These are phyloP conservation scores for Enteromius paludinosus DNA, from an alignment of 2,797 vertebrate genomes.

Conservation along the genomic window DNA sequence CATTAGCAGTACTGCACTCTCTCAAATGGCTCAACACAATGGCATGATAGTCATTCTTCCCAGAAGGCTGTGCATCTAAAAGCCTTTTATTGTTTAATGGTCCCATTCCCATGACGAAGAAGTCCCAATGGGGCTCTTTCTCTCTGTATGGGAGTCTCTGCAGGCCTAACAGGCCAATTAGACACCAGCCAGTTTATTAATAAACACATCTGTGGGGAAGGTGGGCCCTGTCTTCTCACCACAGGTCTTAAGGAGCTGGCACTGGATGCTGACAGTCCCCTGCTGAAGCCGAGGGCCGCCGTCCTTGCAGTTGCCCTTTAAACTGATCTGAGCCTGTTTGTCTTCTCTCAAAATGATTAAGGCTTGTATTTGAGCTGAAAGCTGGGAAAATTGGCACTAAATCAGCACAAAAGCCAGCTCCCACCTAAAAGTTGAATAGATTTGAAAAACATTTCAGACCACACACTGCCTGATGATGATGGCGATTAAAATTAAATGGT, in stretches of 20 bases:
- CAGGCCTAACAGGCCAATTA: slow-evolving; percentile 66
- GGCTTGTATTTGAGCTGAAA: slow-evolving; percentile 48
- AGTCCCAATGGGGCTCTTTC: slow-evolving; percentile 54
- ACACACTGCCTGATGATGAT: slow-evolving; percentile 5
- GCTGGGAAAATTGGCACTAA: slow-evolving; percentile 47
- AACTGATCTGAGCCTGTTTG: slow-evolving; percentile 40
- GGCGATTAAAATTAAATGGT: background rate
- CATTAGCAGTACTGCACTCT: slow-evolving; percentile 1
- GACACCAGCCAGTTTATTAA: slow-evolving; percentile 65
- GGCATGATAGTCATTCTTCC: slow-evolving; percentile 8
- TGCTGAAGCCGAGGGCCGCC: slow-evolving; percentile 25
- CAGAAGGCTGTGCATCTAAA: slow-evolving; percentile 45
- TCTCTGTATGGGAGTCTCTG: slow-evolving; percentile 56
- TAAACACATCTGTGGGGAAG: slow-evolving; percentile 65
- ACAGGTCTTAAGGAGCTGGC: slow-evolving; percentile 45
- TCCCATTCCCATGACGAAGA: slow-evolving; percentile 41
- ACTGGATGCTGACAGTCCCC: slow-evolving; percentile 45
- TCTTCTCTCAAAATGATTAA: slow-evolving; percentile 48
- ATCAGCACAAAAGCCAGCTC: slow-evolving; percentile 38
- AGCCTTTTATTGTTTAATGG: slow-evolving; percentile 56
- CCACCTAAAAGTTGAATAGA: slow-evolving; percentile 31
- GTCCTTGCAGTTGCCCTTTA: slow-evolving; percentile 49
- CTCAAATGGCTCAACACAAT: slow-evolving; percentile 16
- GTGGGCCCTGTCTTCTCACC: slow-evolving; percentile 49
- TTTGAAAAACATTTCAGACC: slow-evolving; percentile 19